A percentile compares a stretch with the other conserved stretches of the same genome.
Conservation (phyloP, 2,113 vertebrate species). For the Maccullochella peelii region DNA sequence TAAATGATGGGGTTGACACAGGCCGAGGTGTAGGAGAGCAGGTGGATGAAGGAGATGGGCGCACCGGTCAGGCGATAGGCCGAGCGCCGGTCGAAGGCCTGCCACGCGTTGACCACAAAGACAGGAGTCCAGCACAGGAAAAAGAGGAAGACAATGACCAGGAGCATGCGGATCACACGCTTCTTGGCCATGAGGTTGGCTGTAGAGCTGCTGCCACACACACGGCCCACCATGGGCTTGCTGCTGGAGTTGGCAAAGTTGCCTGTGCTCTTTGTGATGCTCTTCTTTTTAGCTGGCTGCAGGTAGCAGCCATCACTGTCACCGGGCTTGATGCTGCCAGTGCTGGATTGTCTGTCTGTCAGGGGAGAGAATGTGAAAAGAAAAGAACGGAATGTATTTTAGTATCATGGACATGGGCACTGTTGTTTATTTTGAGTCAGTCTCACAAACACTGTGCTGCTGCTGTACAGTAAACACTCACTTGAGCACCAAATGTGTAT, state of each 20-base stretch:
- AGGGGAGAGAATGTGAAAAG: not conserved
- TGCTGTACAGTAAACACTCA: not conserved
- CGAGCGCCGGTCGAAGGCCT: constrained; percentile 89
- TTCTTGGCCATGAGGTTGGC: constrained; percentile 96
- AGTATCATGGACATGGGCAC: not conserved
- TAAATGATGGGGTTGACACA: constrained; percentile 98
- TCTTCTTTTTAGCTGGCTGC: constrained; percentile 82
- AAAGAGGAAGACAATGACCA: constrained; percentile 95
- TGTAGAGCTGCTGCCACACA: constrained; percentile 88
- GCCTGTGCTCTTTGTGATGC: not conserved
- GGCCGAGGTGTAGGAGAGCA: constrained; percentile 96
- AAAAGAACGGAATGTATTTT: not conserved
- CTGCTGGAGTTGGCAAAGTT: not conserved
- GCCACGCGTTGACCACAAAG: constrained; percentile 95
- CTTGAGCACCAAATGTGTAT: not conserved
- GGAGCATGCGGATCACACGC: constrained; percentile 95
- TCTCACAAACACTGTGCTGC: not conserved
- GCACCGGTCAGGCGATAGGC: constrained; percentile 92
- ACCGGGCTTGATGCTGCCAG: constrained; percentile 79
- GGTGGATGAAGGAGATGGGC: constrained; percentile 97
- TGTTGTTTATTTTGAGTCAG: not conserved
- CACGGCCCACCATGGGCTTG: constrained; percentile 75
- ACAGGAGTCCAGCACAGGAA: constrained; percentile 98
- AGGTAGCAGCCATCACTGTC: constrained; percentile 93
- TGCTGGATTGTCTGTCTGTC: constrained; percentile 88